phyloP scores from a whole-genome alignment of 2,113 vertebrate genomes.

The Notothenia coriiceps region DNA sequence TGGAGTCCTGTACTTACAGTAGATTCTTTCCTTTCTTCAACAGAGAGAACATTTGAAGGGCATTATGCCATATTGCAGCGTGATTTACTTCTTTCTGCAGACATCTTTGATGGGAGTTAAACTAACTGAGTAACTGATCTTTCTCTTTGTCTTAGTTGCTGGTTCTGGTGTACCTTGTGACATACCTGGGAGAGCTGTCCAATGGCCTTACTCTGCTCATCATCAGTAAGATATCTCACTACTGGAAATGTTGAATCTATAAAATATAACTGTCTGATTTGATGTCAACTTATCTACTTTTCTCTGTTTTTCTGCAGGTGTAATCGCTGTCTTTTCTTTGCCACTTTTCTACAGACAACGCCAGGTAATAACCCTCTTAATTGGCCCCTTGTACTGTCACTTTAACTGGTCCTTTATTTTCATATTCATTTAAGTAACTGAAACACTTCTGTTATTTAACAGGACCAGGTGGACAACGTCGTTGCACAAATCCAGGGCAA shows the following conservation, averaged over 20 bases:
- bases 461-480: constrained; percentile 88
- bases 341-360: constrained; percentile 90
- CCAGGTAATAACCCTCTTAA: constrained; percentile 83
- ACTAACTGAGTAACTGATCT: constrained; percentile 7
- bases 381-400: not conserved
- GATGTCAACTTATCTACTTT: not conserved
- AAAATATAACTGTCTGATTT: not conserved
- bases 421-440: too few relatives aligned
- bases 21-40: not conserved
- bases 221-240: constrained; percentile 79
- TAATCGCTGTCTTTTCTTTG: constrained; percentile 90
- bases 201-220: constrained; percentile 93
- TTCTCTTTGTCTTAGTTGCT: constrained; percentile 81
- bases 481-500: constrained; percentile 83
- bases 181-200: constrained; percentile 89
- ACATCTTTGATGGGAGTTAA: not conserved
- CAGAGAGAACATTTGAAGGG: not conserved
- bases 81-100: constrained; percentile 15
- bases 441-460: constrained; percentile 21
- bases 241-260: not conserved
- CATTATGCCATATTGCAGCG: not conserved
- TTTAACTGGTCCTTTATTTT: not conserved
- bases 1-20: not conserved
- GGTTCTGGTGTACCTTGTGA: constrained; percentile 90
- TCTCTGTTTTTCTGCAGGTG: constrained; percentile 77